These are phyloP conservation scores for Trinectes maculatus DNA, from an alignment of 2,113 vertebrate genomes.

Conservation along the genomic window DNA sequence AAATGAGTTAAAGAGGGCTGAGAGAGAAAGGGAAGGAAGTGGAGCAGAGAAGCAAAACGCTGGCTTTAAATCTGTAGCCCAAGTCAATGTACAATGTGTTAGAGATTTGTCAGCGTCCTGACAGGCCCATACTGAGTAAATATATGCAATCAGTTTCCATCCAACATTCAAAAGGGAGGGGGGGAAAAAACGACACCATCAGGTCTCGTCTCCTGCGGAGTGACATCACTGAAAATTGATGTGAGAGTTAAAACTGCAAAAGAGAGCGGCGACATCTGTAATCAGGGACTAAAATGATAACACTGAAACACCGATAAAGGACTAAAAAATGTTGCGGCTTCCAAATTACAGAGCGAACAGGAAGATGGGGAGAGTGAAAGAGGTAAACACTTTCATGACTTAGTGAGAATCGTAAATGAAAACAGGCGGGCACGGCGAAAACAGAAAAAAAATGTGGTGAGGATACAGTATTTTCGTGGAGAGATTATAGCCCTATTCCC, in stretches of 20 bases:
- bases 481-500: constrained; percentile 49
- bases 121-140: constrained; percentile 2
- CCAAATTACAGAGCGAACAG: constrained; percentile 52
- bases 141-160: neutral
- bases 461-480: constrained; percentile 22
- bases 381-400: constrained; percentile 43
- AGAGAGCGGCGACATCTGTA: constrained; percentile 27
- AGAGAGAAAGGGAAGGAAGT: constrained; percentile 16
- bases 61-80: constrained; percentile 32
- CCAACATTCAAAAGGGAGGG: constrained; percentile 1
- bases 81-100: constrained; percentile 2
- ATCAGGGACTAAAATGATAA: constrained; percentile 39
- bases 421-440: constrained; percentile 25
- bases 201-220: neutral
- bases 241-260: constrained; percentile 40
- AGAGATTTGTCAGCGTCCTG: constrained; percentile 10
- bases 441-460: constrained; percentile 23
- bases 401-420: constrained; percentile 30
- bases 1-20: constrained; percentile 7
- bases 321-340: constrained; percentile 28
- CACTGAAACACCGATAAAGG: constrained; percentile 19
- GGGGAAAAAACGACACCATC: too few relatives aligned
- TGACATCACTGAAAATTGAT: constrained; percentile 20
- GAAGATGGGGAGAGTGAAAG: constrained; percentile 23
- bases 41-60: constrained; percentile 11